These are phyloP conservation scores for Vanessa atalanta DNA, from an alignment of 1,140 invertebrate genomes.

Conservation along the genomic window DNA sequence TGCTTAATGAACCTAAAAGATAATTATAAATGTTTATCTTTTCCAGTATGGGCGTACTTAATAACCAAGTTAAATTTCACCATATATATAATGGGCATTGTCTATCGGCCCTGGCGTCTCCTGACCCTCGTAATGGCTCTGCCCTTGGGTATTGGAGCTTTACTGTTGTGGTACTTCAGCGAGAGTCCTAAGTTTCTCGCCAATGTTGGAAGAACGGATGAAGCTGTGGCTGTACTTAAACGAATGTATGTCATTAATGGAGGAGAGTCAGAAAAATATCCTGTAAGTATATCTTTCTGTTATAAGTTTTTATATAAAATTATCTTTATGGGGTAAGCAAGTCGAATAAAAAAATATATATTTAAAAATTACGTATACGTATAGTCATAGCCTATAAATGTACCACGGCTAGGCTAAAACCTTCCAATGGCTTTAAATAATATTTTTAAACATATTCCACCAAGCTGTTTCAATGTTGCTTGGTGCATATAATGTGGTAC, in stretches of 20 bases:
- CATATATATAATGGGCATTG: conserved; percentile 62
- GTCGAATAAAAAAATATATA: too few species aligned
- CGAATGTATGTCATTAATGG: conserved; percentile 81
- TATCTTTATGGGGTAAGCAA: too few species aligned
- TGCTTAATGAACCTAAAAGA: too few species aligned
- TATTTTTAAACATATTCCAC: too few species aligned
- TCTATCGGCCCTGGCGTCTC: conserved; percentile 84
- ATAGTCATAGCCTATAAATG: too few species aligned
- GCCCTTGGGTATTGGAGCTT: conserved; percentile 82
- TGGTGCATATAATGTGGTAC: too few species aligned
- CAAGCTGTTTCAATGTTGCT: too few species aligned
- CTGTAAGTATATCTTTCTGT: conserved; percentile 37
- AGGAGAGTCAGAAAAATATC: conserved; percentile 61
- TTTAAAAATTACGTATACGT: too few species aligned
- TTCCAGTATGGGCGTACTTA: conserved; percentile 65
- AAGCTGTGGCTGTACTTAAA: conserved; percentile 80
- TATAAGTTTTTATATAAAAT: background rate
- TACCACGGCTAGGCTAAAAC: too few species aligned
- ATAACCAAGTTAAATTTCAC: conserved; percentile 76
- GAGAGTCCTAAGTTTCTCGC: conserved; percentile 87
- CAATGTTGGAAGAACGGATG: conserved; percentile 78
- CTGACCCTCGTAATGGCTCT: conserved; percentile 84
- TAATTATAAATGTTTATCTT: background rate
- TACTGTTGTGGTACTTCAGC: conserved; percentile 82
- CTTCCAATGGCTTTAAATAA: too few species aligned